phyloP scores from a whole-genome alignment of 2,888 invertebrate species.

The Colostygia pectinataria region DNA sequence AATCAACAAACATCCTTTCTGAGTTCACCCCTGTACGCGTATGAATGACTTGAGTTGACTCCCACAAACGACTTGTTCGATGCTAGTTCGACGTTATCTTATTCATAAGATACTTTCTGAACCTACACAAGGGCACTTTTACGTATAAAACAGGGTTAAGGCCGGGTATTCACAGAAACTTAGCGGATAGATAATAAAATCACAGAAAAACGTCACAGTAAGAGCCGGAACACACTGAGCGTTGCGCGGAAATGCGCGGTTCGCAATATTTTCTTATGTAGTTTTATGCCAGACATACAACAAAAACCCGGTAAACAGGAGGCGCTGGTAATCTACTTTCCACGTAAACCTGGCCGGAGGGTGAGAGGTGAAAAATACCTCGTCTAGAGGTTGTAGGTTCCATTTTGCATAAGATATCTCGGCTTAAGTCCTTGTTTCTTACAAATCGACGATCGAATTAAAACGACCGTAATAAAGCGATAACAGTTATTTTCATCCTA shows the following conservation, averaged over 20 bases:
- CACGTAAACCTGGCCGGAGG: conserved; percentile 1
- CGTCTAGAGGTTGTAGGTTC: conserved; percentile 33
- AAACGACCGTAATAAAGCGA: not conserved
- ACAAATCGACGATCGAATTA: not conserved
- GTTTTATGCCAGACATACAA: no score
- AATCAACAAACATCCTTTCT: conserved; percentile 1
- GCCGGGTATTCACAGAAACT: no score
- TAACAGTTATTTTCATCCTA: no score
- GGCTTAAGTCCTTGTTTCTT: conserved; percentile 1
- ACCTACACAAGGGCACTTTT: conserved; percentile 20
- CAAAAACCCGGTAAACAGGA: no score
- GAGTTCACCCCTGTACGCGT: conserved; percentile 19
- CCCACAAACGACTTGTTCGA: conserved; percentile 36
- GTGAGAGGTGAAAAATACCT: conserved; percentile 34
- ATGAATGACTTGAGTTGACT: conserved; percentile 38
- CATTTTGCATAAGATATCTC: conserved; percentile 33
- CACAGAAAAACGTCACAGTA: no score
- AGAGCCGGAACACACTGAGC: no score
- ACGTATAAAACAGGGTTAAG: conserved; percentile 4
- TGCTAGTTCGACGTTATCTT: conserved; percentile 41
- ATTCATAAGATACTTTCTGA: conserved; percentile 41
- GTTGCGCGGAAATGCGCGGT: no score
- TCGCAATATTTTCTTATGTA: no score
- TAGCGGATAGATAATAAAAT: no score
- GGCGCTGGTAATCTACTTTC: not conserved